Percentiles rank a stretch among this genome's conserved stretches.
Conservation (phyloP, 1,140 invertebrate species). For the Hyposmocoma kahamanoa region DNA sequence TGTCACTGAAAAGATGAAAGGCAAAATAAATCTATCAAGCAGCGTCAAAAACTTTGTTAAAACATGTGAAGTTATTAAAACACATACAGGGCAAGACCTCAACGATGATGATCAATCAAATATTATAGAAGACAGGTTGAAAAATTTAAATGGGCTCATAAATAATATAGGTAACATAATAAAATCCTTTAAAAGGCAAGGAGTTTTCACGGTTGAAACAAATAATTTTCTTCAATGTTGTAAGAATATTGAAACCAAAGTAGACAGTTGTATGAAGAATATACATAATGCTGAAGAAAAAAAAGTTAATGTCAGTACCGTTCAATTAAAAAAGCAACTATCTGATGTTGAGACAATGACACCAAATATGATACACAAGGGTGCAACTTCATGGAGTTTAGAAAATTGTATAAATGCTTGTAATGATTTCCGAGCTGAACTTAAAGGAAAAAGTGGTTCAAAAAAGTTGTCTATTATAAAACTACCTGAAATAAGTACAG, state of each 20-base stretch:
- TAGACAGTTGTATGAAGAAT: background rate
- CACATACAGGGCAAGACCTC: too few species aligned
- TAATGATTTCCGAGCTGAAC: background rate
- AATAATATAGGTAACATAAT: too few species aligned
- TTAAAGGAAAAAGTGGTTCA: background rate
- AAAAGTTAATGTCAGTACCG: background rate
- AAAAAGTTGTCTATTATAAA: too few species aligned
- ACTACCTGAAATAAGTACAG: too few species aligned
- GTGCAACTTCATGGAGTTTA: background rate
- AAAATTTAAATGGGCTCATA: too few species aligned
- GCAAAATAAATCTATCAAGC: too few species aligned
- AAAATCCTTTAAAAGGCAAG: background rate
- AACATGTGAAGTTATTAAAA: too few species aligned
- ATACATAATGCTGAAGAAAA: too few species aligned
- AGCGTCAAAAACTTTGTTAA: too few species aligned
- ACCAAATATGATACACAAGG: background rate
- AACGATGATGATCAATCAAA: too few species aligned
- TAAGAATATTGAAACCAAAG: background rate
- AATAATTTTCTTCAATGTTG: background rate
- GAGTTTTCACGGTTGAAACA: background rate
- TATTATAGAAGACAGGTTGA: too few species aligned
- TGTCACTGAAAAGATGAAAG: too few species aligned
- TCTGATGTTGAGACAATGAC: background rate
- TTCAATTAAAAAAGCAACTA: background rate
- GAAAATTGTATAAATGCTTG: background rate